Conservation (phyloP, 2,888 invertebrate genomes). For the Brenthis ino region DNA sequence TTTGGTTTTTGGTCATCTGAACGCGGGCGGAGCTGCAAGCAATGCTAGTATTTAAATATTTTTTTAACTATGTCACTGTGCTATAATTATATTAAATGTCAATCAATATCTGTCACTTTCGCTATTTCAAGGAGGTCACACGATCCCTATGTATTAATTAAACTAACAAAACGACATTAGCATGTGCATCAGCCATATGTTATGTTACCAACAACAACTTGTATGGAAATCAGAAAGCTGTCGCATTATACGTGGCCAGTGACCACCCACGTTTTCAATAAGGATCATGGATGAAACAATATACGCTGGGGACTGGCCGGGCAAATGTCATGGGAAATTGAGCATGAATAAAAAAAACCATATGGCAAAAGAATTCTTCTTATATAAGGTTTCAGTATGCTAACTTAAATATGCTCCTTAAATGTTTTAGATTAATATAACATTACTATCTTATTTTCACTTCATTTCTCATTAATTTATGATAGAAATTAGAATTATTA, state of each 20-base stretch:
- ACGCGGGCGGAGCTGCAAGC: no score
- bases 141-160: neutral
- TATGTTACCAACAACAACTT: slow-evolving; percentile 1
- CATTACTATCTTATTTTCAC: no score
- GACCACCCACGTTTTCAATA: slow-evolving; percentile 16
- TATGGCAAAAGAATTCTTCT: neutral
- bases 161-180: slow-evolving; percentile 2
- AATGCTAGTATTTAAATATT: no score
- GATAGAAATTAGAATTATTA: no score
- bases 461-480: no score
- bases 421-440: no score
- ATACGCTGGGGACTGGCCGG: slow-evolving; percentile 12
- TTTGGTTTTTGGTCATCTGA: no score
- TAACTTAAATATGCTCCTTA: no score
- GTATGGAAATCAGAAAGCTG: slow-evolving; percentile 25
- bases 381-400: neutral
- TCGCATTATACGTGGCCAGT: slow-evolving; percentile 6
- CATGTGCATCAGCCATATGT: neutral
- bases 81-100: neutral
- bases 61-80: no score
- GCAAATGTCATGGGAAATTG: neutral
- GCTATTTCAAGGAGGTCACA: neutral
- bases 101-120: neutral
- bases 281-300: slow-evolving; percentile 16
- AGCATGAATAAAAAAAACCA: neutral